These are phyloP conservation scores for Telenomus remus DNA, from an alignment of 1,140 invertebrate genomes.

Conservation along the genomic window DNA sequence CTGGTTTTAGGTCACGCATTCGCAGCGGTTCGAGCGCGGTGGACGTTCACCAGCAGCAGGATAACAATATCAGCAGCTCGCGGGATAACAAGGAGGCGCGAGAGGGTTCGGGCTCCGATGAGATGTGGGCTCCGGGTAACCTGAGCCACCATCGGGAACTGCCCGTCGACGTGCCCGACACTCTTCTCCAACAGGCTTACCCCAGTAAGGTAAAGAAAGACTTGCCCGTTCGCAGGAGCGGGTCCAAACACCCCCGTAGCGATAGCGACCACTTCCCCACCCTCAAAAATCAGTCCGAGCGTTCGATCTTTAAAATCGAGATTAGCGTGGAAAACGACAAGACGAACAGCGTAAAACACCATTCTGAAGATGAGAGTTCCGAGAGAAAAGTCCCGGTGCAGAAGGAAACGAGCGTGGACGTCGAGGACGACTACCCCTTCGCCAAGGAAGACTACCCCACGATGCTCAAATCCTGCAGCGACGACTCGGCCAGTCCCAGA, in stretches of 20 bases:
- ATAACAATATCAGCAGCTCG: slow-evolving; percentile 71
- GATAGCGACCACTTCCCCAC: slow-evolving; percentile 72
- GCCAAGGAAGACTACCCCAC: slow-evolving; percentile 74
- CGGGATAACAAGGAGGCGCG: slow-evolving; percentile 67
- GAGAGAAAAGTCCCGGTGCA: slow-evolving; percentile 34
- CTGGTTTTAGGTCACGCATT: slow-evolving; percentile 69
- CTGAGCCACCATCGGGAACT: slow-evolving; percentile 93
- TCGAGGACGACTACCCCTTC: slow-evolving; percentile 72
- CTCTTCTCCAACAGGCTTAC: slow-evolving; percentile 94
- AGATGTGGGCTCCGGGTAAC: slow-evolving; percentile 74
- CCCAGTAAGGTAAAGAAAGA: slow-evolving; percentile 85
- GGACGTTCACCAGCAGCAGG: slow-evolving; percentile 70
- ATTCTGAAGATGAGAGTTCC: slow-evolving; percentile 37
- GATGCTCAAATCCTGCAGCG: slow-evolving; percentile 72
- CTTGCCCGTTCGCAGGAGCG: slow-evolving; percentile 60
- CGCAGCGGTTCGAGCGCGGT: slow-evolving; percentile 70
- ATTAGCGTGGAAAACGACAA: slow-evolving; percentile 66
- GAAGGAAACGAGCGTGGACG: slow-evolving; percentile 69
- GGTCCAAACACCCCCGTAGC: slow-evolving; percentile 65
- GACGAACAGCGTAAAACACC: slow-evolving; percentile 30
- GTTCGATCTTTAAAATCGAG: slow-evolving; percentile 68
- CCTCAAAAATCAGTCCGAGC: slow-evolving; percentile 61
- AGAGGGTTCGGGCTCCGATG: slow-evolving; percentile 70
- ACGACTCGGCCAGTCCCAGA: slow-evolving; percentile 71
- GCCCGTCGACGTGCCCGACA: slow-evolving; percentile 98